A percentile compares a stretch with the other conserved stretches of the same genome.
These are phyloP conservation scores for Ectropis crepuscularia DNA, from an alignment of 2,888 invertebrate species.

Conservation along the genomic window DNA sequence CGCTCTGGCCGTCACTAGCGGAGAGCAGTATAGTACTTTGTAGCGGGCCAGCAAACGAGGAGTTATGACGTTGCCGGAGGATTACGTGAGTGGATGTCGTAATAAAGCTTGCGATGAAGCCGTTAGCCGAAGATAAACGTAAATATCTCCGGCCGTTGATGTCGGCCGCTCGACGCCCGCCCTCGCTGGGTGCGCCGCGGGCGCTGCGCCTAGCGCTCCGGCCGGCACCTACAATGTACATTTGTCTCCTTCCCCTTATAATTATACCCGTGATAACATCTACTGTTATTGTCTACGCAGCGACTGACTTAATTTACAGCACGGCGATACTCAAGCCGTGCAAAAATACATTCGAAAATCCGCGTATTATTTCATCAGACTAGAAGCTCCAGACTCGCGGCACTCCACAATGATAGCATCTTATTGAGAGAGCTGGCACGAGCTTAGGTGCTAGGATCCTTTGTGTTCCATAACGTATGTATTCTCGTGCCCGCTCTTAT, in stretches of 20 bases:
- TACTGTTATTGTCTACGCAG: conserved; percentile 41
- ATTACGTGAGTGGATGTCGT: conserved; percentile 85
- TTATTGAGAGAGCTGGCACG: conserved; percentile 46
- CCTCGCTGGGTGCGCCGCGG: conserved; percentile 37
- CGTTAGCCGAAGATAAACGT: conserved; percentile 84
- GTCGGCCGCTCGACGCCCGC: conserved; percentile 59
- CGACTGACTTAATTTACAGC: conserved; percentile 38
- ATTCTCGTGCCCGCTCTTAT: conserved; percentile 77
- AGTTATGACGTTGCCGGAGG: conserved; percentile 83
- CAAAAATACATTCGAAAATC: conserved; percentile 21
- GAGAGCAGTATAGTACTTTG: conserved; percentile 78
- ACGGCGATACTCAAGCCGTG: conserved; percentile 20
- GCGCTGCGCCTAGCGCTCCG: conserved; percentile 32
- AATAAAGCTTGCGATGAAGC: conserved; percentile 85
- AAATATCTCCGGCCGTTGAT: conserved; percentile 79
- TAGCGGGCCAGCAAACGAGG: conserved; percentile 79
- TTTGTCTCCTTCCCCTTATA: conserved; percentile 55
- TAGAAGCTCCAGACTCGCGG: conserved; percentile 29
- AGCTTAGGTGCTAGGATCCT: conserved; percentile 59
- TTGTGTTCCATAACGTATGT: conserved; percentile 73
- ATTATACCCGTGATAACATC: conserved; percentile 54
- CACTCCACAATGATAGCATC: conserved; percentile 42
- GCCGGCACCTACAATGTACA: conserved; percentile 42
- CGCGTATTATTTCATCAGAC: conserved; percentile 32
- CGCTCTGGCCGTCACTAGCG: conserved; percentile 59